A percentile compares a stretch with the other conserved stretches of the same genome.
phyloP scores from a whole-genome alignment of 2,113 vertebrate species.

The Actenoides lindsayi region DNA sequence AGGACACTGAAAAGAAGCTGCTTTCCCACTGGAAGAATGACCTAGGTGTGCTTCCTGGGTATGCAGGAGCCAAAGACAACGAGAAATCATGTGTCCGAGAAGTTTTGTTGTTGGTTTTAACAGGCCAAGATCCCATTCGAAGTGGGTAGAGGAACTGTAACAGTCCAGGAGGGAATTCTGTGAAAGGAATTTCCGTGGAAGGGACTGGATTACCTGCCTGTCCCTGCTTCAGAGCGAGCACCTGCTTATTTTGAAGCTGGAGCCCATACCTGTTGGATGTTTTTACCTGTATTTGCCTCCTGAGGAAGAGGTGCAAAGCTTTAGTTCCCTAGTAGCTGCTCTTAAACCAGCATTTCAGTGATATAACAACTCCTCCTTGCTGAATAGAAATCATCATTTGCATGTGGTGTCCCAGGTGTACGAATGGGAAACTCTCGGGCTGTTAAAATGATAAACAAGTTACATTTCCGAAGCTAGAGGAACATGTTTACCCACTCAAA shows the following conservation, averaged over 20 bases:
- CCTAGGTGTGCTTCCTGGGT: neutral
- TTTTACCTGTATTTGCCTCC: neutral
- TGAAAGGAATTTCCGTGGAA: neutral
- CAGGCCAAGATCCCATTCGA: neutral
- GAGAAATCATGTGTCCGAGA: neutral
- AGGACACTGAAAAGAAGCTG: neutral
- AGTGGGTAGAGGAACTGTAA: neutral
- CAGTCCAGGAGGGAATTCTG: neutral
- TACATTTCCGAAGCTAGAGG: neutral
- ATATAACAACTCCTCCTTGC: neutral
- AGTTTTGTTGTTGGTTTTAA: neutral
- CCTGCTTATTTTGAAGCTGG: neutral
- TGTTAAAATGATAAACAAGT: neutral
- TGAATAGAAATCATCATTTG: neutral
- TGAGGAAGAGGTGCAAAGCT: neutral
- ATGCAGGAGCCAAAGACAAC: neutral
- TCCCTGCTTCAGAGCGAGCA: neutral
- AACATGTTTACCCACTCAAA: neutral
- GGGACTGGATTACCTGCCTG: neutral
- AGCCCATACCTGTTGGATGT: neutral
- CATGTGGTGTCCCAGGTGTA: neutral
- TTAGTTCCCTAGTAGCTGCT: neutral
- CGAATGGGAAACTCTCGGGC: neutral
- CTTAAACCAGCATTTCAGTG: neutral
- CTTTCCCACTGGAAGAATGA: neutral